Evolutionary conservation across 2,888 invertebrate genomes (phyloP).

Genomic region (Neoaliturus tenellus): DNA sequence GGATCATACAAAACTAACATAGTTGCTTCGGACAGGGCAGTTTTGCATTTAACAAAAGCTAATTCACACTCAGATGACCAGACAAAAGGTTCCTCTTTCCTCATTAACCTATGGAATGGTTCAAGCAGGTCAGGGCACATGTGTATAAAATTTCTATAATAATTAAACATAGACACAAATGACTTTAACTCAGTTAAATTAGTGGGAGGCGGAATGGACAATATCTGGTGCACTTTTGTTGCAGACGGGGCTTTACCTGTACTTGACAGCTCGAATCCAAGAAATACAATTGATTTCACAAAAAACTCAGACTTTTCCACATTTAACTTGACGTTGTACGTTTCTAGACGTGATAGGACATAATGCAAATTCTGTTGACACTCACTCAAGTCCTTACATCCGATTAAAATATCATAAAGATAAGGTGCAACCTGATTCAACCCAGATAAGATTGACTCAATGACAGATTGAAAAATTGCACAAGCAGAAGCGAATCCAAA

Average conservation of each 20-base stretch:
- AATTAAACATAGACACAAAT: no score
- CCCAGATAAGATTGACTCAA: slow-evolving; percentile 19
- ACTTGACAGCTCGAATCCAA: no score
- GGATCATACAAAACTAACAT: slow-evolving; percentile 33
- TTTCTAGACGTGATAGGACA: no score
- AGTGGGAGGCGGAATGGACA: no score
- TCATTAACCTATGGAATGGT: slow-evolving; percentile 32
- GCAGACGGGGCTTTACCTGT: no score
- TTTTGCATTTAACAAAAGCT: slow-evolving; percentile 32
- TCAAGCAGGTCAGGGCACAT: no score
- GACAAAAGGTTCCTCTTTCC: slow-evolving; percentile 31
- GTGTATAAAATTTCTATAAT: no score
- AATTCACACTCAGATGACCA: slow-evolving; percentile 20
- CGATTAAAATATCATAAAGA: slow-evolving; percentile 8
- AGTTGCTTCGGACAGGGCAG: slow-evolving; percentile 22
- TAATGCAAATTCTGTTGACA: background rate
- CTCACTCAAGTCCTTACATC: background rate
- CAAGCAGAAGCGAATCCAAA: slow-evolving; percentile 34
- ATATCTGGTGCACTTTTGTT: no score
- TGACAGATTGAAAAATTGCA: slow-evolving; percentile 15
- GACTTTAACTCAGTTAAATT: no score
- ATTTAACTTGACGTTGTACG: no score
- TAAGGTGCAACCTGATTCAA: background rate
- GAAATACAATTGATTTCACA: no score
- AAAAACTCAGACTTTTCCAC: no score